These are phyloP conservation scores for Lycodopsis pacificus DNA, from an alignment of 2,797 vertebrate genomes.

Conservation along the genomic window DNA sequence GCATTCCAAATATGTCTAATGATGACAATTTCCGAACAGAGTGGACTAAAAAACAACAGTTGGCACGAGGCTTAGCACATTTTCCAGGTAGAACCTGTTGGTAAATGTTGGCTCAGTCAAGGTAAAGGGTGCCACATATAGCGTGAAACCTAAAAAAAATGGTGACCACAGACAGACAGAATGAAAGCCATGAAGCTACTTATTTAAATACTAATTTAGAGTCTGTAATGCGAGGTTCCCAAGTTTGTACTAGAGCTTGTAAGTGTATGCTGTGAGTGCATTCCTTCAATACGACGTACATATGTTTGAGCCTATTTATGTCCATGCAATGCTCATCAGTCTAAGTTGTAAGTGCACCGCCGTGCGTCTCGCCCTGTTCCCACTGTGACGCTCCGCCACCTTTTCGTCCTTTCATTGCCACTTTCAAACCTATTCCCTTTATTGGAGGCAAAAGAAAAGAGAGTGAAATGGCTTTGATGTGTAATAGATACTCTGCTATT, in stretches of 20 bases:
- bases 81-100: constrained; percentile 1
- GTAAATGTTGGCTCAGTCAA: background rate
- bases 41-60: background rate
- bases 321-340: constrained; percentile 19
- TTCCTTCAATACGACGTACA: background rate
- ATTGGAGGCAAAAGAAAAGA: constrained; percentile 47
- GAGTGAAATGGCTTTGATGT: constrained; percentile 61
- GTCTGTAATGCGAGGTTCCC: background rate
- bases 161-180: too few species aligned
- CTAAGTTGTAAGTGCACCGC: constrained; percentile 17
- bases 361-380: constrained; percentile 10
- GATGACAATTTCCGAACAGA: constrained; percentile 20
- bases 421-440: constrained; percentile 52
- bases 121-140: background rate
- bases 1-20: constrained; percentile 34
- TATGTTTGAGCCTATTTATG: background rate
- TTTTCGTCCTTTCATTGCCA: constrained; percentile 32
- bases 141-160: too few species aligned
- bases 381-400: constrained; percentile 1
- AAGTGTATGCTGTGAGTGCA: background rate
- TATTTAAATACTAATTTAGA: background rate
- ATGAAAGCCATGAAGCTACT: background rate
- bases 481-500: constrained; percentile 60
- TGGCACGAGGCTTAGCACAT: background rate
- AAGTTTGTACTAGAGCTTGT: background rate